Evolutionary conservation across 2,888 invertebrate genomes (phyloP).

Genomic region (Lagria hirta): DNA sequence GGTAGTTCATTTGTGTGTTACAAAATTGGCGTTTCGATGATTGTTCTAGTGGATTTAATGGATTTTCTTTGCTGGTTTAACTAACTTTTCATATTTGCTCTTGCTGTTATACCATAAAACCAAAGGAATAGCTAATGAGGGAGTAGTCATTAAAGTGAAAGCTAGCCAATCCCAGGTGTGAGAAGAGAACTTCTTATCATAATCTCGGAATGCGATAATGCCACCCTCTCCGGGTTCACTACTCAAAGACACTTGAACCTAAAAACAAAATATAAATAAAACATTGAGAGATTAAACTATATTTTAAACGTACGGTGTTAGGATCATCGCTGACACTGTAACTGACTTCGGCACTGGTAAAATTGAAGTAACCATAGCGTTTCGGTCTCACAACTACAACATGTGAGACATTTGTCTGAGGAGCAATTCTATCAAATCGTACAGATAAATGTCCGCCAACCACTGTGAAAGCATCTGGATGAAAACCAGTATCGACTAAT

Average conservation of each 20-base stretch:
- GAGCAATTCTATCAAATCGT: slow-evolving; percentile 85
- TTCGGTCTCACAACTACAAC: slow-evolving; percentile 89
- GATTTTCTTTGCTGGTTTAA: slow-evolving; percentile 69
- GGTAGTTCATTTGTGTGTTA: too few species aligned
- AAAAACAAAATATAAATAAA: slow-evolving; percentile 4
- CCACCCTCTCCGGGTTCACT: slow-evolving; percentile 96
- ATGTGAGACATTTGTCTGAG: slow-evolving; percentile 91
- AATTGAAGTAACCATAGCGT: slow-evolving; percentile 93
- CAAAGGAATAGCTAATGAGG: slow-evolving; percentile 92
- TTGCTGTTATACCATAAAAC: slow-evolving; percentile 94
- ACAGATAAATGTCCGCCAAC: slow-evolving; percentile 84
- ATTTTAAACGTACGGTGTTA: too few species aligned
- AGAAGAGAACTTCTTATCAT: slow-evolving; percentile 94
- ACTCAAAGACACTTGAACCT: slow-evolving; percentile 68
- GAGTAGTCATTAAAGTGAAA: slow-evolving; percentile 95
- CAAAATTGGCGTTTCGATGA: too few species aligned
- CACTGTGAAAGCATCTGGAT: slow-evolving; percentile 85
- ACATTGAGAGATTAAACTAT: slow-evolving; percentile 69
- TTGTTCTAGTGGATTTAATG: slow-evolving; percentile 55
- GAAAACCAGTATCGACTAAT: slow-evolving; percentile 88
- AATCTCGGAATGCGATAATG: slow-evolving; percentile 89
- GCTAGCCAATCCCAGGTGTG: slow-evolving; percentile 97
- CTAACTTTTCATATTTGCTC: slow-evolving; percentile 85
- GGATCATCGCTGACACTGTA: too few species aligned
- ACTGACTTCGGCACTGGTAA: slow-evolving; percentile 89